These are phyloP conservation scores for Artibeus lituratus DNA, from an alignment of 2,797 vertebrate species.

Conservation along the genomic window DNA sequence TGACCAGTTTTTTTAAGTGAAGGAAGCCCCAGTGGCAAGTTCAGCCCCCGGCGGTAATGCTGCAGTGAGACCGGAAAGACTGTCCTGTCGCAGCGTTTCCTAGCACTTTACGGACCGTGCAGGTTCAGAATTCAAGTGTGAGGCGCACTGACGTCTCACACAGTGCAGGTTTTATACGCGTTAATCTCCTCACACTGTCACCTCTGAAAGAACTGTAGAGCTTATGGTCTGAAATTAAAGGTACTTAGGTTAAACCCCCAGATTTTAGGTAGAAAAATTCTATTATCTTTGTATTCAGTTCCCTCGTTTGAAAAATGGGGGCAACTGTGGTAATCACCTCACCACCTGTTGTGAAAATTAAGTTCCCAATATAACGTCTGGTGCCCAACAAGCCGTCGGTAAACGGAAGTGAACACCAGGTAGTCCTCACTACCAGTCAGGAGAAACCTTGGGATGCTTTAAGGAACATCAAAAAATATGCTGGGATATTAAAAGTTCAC, in stretches of 20 bases:
- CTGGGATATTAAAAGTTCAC: neutral
- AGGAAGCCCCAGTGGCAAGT: neutral
- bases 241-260: neutral
- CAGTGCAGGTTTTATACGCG: neutral
- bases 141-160: neutral
- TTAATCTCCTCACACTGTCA: conserved; percentile 14
- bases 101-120: neutral
- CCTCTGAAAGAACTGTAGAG: neutral
- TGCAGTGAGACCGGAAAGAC: neutral
- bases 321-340: neutral
- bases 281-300: neutral
- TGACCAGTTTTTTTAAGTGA: conserved; percentile 12
- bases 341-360: neutral
- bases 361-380: neutral
- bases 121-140: neutral
- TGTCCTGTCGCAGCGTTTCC: neutral
- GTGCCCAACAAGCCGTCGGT: neutral
- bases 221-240: neutral
- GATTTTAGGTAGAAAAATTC: neutral
- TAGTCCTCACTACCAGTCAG: neutral
- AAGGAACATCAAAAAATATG: neutral
- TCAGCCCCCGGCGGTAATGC: neutral
- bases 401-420: neutral
- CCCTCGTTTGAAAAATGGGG: neutral
- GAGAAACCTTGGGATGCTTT: neutral